phyloP scores from a whole-genome alignment of 2,888 invertebrate species.

The Cactoblastis cactorum region DNA sequence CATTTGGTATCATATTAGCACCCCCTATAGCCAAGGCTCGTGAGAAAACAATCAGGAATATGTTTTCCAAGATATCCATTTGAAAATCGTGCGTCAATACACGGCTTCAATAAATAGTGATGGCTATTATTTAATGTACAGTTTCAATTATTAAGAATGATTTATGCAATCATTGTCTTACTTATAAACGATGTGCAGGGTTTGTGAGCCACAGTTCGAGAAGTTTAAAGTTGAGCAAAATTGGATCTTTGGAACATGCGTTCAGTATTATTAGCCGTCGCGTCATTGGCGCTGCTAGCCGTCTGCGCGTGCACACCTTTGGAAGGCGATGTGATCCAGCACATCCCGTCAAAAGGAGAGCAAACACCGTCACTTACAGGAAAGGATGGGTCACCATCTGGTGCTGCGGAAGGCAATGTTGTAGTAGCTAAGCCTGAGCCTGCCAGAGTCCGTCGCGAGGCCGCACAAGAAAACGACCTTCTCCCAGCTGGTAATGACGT shows the following conservation, averaged over 20 bases:
- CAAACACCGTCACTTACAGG: conserved; percentile 70
- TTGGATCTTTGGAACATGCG: conserved; percentile 68
- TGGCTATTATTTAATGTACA: conserved; percentile 48
- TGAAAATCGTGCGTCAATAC: conserved; percentile 52
- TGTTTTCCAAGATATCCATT: conserved; percentile 39
- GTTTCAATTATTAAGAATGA: conserved; percentile 54
- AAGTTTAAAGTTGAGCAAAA: conserved; percentile 48
- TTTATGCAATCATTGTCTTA: conserved; percentile 48
- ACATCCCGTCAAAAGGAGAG: conserved; percentile 60
- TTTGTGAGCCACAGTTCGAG: conserved; percentile 32
- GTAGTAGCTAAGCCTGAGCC: conserved; percentile 47
- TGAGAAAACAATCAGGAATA: conserved; percentile 49
- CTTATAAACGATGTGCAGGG: conserved; percentile 43
- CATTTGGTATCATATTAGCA: conserved; percentile 54
- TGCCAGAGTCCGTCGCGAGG: conserved; percentile 50
- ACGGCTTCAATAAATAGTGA: conserved; percentile 48
- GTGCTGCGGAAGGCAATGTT: conserved; percentile 63
- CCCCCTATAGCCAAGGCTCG: conserved; percentile 43
- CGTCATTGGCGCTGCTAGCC: conserved; percentile 64
- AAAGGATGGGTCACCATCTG: conserved; percentile 61
- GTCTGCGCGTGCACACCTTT: conserved; percentile 60
- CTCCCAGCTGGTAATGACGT: conserved; percentile 53
- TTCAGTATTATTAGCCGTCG: conserved; percentile 65
- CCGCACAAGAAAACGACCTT: conserved; percentile 60
- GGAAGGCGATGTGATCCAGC: conserved; percentile 62